Evolutionary conservation across 2,888 invertebrate species (phyloP), one percentile per base, ranked within the genome.

Genomic region (Emmelina monodactyla): DNA sequence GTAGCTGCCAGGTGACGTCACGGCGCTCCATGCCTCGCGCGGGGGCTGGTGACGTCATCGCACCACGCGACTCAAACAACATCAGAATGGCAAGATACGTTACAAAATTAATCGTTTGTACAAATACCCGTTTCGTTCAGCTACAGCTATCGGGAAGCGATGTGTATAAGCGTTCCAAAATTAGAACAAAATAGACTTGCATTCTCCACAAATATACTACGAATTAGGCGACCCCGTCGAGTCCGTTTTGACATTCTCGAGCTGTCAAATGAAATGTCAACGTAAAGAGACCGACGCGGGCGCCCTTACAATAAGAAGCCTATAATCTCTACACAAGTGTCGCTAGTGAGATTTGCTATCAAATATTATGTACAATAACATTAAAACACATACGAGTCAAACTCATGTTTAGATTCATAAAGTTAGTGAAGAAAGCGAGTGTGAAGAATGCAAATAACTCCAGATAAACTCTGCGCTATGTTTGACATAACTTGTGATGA

Each of bases 61-160:
- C n/a, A n/a, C n/a, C n/a, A n/a, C n/a, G n/a, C n/a, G n/a, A n/a
- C n/a, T n/a, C n/a, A n/a, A n/a, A n/a, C n/a, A n/a, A n/a, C n/a
- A n/a, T n/a, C n/a, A n/a, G n/a, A n/a, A n/a, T n/a, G n/a, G n/a
- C n/a, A n/a, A n/a, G n/a, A n/a, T 11, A 11, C 12, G 29, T 12
- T 14, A 29, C 11, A 14, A 29, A 31, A 15, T 29, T 4, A 15
- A 31, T 31, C 28, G 28, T 28, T 11, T 69, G 69, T 68, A 68
- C 58, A 50, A 48, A 70, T 67, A 69, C 65, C 67, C 67, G 53
- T 49, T 64, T 62, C 66, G 65, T 68, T 68, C 69, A 61, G 51
- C 51, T 47, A 49, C 51, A 51, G 60, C 68, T 64, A 68, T 66
- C 68, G 57, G 49, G 64, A 72, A 73, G 75, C 75, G 68, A 69